phyloP scores from a whole-genome alignment of 2,888 invertebrate species.

The Drosophila paramelanica region DNA sequence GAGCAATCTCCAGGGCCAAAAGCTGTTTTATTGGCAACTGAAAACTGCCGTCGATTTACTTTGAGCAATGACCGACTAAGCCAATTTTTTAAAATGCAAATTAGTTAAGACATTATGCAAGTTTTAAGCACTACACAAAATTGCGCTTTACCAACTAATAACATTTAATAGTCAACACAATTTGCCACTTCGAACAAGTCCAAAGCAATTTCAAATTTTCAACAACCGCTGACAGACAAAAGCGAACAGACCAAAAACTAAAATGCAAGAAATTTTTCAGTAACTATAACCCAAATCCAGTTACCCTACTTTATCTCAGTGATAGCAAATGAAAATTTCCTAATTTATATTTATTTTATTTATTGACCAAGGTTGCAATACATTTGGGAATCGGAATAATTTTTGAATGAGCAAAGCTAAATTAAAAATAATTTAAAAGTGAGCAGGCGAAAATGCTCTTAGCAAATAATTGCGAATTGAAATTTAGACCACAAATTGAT shows the following conservation, averaged over 20 bases:
- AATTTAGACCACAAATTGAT: no score
- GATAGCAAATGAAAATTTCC: no score
- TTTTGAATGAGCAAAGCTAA: no score
- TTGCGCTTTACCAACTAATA: constrained; percentile 67
- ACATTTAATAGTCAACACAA: constrained; percentile 74
- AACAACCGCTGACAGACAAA: constrained; percentile 24
- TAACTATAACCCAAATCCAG: background rate
- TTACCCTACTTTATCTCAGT: constrained; percentile 8
- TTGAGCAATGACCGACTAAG: constrained; percentile 70
- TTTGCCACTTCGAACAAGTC: constrained; percentile 61
- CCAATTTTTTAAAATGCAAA: constrained; percentile 73
- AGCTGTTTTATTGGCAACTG: constrained; percentile 9
- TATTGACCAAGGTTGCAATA: background rate
- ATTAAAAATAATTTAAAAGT: no score
- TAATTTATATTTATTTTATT: background rate
- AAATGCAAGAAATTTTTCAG: background rate
- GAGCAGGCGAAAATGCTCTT: no score
- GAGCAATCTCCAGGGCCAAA: constrained; percentile 47
- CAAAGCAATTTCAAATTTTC: constrained; percentile 17
- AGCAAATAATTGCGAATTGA: no score
- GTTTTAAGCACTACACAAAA: constrained; percentile 60
- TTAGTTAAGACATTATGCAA: constrained; percentile 42
- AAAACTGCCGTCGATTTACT: constrained; percentile 29
- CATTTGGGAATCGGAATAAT: no score
- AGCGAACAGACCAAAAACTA: background rate